Conservation (phyloP, 2,113 vertebrate species). For the Eonycteris spelaea region DNA sequence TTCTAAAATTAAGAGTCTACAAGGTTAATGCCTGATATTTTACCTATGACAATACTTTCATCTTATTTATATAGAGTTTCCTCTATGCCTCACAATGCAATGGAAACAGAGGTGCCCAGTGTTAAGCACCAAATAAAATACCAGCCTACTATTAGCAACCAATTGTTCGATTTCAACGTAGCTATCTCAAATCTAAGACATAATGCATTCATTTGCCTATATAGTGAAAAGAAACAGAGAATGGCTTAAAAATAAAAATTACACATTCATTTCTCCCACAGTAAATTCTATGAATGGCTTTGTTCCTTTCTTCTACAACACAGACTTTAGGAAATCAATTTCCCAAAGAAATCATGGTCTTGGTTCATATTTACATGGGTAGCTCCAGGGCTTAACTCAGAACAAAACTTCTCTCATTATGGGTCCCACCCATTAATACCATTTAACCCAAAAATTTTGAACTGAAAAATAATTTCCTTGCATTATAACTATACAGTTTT, state of each 20-base stretch:
- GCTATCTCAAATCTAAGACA: background rate
- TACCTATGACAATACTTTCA: slow-evolving; percentile 20
- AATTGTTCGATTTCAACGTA: slow-evolving; percentile 7
- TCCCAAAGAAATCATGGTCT: background rate
- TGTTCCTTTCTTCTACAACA: background rate
- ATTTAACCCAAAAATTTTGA: background rate
- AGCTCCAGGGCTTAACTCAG: background rate
- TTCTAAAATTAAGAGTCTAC: slow-evolving; percentile 38
- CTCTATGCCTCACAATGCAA: slow-evolving; percentile 48
- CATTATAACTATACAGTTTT: background rate
- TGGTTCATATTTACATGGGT: background rate
- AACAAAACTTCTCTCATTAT: background rate
- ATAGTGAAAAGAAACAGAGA: background rate
- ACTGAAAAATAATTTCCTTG: background rate
- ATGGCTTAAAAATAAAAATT: background rate
- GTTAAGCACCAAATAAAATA: slow-evolving; percentile 37
- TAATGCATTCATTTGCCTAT: background rate
- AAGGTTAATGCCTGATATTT: slow-evolving; percentile 49
- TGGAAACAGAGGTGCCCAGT: slow-evolving; percentile 8
- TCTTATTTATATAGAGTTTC: slow-evolving; percentile 62
- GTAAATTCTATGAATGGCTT: background rate
- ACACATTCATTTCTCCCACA: background rate
- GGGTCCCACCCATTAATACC: background rate
- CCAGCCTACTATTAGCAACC: background rate
- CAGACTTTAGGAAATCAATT: background rate